phyloP scores from a whole-genome alignment of 2,113 vertebrate genomes.

The Mugil cephalus region DNA sequence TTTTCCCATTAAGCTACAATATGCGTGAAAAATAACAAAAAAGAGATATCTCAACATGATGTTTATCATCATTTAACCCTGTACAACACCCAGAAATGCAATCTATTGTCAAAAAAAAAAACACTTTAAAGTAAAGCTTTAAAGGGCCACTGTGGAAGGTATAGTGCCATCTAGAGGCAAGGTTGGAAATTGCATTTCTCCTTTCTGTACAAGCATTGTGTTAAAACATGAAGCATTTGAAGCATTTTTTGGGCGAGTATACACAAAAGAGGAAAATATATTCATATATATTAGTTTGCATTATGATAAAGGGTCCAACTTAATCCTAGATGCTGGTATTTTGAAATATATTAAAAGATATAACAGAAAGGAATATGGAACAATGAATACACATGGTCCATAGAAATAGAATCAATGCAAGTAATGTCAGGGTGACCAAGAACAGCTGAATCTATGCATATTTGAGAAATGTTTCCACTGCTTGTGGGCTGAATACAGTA shows the following conservation, averaged over 20 bases:
- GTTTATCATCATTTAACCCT: not conserved
- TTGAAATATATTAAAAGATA: not conserved
- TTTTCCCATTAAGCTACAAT: not conserved
- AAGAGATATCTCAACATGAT: not conserved
- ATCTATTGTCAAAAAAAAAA: not conserved
- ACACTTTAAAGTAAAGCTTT: too few species aligned
- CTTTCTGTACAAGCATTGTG: too few species aligned
- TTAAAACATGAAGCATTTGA: too few species aligned
- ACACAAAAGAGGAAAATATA: too few species aligned
- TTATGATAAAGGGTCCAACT: too few species aligned
- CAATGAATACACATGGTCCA: constrained; percentile 21
- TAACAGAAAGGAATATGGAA: not conserved
- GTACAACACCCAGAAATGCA: not conserved
- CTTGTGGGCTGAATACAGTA: constrained; percentile 67
- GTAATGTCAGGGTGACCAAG: constrained; percentile 7
- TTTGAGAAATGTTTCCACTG: constrained; percentile 59
- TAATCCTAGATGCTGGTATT: too few species aligned
- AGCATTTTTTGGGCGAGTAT: too few species aligned
- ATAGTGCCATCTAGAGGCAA: too few species aligned
- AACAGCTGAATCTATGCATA: constrained; percentile 55
- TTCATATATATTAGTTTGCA: too few species aligned
- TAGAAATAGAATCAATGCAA: constrained; percentile 46
- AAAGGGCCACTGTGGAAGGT: too few species aligned
- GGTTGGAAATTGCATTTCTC: too few species aligned
- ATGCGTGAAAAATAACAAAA: not conserved